Evolutionary conservation across 2,113 vertebrate species (phyloP).

Genomic region (Isurus oxyrinchus): DNA sequence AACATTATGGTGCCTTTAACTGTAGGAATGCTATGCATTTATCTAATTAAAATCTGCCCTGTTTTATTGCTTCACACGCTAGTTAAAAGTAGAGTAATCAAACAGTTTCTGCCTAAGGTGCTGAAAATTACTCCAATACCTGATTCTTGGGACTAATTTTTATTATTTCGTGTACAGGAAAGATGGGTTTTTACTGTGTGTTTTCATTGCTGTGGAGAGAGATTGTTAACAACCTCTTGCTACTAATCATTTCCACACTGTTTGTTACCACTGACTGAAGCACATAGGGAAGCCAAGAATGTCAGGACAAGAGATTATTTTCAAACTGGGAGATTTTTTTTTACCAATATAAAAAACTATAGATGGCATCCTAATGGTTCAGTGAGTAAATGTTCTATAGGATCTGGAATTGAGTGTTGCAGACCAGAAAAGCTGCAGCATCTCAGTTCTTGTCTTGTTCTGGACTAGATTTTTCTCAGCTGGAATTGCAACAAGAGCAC

Average conservation of each 20-base stretch:
- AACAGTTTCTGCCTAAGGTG: background rate
- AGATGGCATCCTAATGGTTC: background rate
- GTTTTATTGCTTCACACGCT: background rate
- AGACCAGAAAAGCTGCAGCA: background rate
- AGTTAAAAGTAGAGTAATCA: background rate
- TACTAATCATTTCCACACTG: background rate
- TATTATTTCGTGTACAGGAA: background rate
- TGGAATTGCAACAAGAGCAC: background rate
- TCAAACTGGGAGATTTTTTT: background rate
- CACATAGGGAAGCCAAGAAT: background rate
- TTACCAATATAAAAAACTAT: background rate
- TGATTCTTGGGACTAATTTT: background rate
- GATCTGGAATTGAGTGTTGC: background rate
- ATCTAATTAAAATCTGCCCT: background rate
- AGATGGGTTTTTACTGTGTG: background rate
- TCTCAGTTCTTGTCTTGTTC: background rate
- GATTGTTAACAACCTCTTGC: background rate
- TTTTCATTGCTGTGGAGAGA: background rate
- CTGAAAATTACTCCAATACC: background rate
- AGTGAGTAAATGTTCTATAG: background rate
- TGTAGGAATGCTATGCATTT: background rate
- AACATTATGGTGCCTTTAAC: background rate
- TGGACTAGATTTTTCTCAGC: background rate
- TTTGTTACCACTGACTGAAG: background rate
- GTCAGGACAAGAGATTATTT: background rate